Percentiles rank a stretch among this genome's conserved stretches.
phyloP scores from a whole-genome alignment of 2,113 vertebrate genomes.

The Pachypanchax playfairii region DNA sequence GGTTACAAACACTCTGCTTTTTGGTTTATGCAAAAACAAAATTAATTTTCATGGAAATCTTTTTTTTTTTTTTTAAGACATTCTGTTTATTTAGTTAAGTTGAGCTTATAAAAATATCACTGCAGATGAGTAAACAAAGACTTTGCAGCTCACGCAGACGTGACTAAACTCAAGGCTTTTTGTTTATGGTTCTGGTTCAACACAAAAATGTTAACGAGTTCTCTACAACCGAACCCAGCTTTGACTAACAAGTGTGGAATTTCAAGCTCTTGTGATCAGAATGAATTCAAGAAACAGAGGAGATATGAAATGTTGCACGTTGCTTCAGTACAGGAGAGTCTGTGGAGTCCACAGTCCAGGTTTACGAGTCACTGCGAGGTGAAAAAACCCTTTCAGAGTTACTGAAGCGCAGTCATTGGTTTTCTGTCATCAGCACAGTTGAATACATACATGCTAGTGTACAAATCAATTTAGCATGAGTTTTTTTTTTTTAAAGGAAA shows the following conservation, averaged over 20 bases:
- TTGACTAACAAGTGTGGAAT: constrained; percentile 53
- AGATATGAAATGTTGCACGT: constrained; percentile 40
- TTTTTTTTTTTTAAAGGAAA: not conserved
- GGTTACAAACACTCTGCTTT: not conserved
- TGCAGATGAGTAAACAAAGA: too few relatives aligned
- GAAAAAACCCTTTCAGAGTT: not conserved
- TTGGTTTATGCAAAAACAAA: not conserved
- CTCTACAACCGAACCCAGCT: constrained; percentile 41
- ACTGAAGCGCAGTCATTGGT: not conserved
- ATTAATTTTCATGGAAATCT: not conserved
- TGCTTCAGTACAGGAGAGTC: not conserved
- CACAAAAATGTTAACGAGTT: constrained; percentile 43
- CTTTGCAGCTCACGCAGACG: constrained; percentile 1
- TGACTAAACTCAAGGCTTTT: constrained; percentile 11
- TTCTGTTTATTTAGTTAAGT: not conserved
- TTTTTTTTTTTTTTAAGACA: not conserved
- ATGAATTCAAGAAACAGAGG: constrained; percentile 17
- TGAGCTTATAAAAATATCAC: too few relatives aligned
- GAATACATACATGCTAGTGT: not conserved
- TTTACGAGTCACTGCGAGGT: constrained; percentile 1
- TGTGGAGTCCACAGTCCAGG: not conserved
- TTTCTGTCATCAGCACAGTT: constrained; percentile 9
- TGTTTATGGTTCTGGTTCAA: constrained; percentile 52
- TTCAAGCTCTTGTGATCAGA: constrained; percentile 51
- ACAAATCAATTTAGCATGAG: not conserved